These are phyloP conservation scores for Pygocentrus nattereri DNA, from an alignment of 2,797 vertebrate genomes.

Conservation along the genomic window DNA sequence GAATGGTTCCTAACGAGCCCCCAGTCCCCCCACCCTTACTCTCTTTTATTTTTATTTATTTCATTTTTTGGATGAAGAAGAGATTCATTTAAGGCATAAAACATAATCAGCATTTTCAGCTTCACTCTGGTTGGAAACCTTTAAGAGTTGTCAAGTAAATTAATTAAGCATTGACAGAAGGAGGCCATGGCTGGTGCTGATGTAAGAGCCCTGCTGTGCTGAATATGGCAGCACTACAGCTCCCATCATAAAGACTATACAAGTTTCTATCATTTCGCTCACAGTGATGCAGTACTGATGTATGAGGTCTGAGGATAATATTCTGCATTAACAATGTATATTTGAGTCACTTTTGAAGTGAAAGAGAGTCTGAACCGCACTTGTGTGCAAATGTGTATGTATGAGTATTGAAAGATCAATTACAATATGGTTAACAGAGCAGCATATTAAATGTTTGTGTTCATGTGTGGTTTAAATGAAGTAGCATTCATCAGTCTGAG, in stretches of 20 bases:
- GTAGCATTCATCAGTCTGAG: too few species aligned
- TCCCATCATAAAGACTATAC: conserved; percentile 40
- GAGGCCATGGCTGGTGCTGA: conserved; percentile 53
- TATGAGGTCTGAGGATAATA: conserved; percentile 1
- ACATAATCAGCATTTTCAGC: conserved; percentile 49
- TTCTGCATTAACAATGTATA: neutral
- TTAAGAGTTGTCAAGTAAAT: conserved; percentile 65
- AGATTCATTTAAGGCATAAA: conserved; percentile 25
- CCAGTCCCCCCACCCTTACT: neutral
- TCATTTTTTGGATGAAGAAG: conserved; percentile 20
- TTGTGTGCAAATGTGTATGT: too few species aligned
- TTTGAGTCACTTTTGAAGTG: neutral
- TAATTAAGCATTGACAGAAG: conserved; percentile 64
- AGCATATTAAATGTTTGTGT: too few species aligned
- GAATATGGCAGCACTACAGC: conserved; percentile 38
- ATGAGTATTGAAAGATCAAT: too few species aligned
- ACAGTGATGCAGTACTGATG: conserved; percentile 33
- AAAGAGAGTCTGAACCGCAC: neutral
- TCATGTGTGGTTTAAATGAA: too few species aligned
- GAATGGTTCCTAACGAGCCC: conserved; percentile 44
- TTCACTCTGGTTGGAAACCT: conserved; percentile 48
- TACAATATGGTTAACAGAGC: too few species aligned
- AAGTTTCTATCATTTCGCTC: conserved; percentile 31
- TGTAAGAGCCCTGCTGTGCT: conserved; percentile 44
- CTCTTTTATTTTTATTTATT: too few species aligned